phyloP scores from a whole-genome alignment of 2,797 vertebrate genomes.

The Luscinia megarhynchos region DNA sequence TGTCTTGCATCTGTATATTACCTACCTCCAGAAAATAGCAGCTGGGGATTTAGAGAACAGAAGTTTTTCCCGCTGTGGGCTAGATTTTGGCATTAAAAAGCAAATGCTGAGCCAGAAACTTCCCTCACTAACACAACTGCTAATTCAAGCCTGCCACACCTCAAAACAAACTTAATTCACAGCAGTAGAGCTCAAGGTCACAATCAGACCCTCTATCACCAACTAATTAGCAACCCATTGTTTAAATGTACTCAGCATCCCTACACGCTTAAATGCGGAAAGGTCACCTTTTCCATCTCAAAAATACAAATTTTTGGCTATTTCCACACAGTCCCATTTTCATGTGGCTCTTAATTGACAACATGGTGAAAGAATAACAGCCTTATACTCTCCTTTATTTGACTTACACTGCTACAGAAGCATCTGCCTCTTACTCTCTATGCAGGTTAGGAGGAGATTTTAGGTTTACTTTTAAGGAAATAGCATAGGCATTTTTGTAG shows the following conservation, averaged over 20 bases:
- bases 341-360: neutral
- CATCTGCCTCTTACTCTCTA: conserved; percentile 18
- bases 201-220: neutral
- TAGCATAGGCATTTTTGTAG: conserved; percentile 45
- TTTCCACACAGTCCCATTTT: neutral
- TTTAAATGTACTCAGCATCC: neutral
- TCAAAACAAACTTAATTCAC: conserved; percentile 6
- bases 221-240: neutral
- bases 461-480: conserved; percentile 52
- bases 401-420: neutral
- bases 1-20: neutral
- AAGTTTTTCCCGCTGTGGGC: neutral
- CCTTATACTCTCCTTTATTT: neutral
- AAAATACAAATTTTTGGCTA: neutral
- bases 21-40: neutral
- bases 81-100: conserved; percentile 21
- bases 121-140: neutral
- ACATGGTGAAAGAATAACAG: neutral
- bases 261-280: neutral
- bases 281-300: neutral
- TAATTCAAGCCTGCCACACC: neutral
- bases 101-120: neutral
- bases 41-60: neutral
- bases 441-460: conserved; percentile 6
- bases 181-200: neutral